These are phyloP conservation scores for Apamea anceps DNA, from an alignment of 2,888 invertebrate species.

Conservation along the genomic window DNA sequence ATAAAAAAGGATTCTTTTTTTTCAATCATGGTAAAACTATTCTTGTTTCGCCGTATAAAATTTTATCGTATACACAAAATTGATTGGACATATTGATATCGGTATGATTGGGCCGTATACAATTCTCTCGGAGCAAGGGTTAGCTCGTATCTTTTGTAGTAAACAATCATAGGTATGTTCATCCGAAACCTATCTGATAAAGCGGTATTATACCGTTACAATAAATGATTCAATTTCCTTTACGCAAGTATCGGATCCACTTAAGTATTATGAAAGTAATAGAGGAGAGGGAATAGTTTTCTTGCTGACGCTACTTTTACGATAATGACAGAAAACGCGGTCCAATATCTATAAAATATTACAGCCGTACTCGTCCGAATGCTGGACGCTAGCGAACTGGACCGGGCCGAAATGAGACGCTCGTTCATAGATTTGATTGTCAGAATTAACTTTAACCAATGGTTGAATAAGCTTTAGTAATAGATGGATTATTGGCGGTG, in stretches of 20 bases:
- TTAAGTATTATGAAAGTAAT: conserved; percentile 90
- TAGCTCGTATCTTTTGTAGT: conserved; percentile 75
- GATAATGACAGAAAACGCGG: conserved; percentile 89
- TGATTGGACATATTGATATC: conserved; percentile 56
- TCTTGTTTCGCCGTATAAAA: conserved; percentile 29
- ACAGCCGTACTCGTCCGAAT: conserved; percentile 72
- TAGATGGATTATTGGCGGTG: conserved; percentile 61
- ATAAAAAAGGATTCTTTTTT: conserved; percentile 15
- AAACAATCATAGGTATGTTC: conserved; percentile 84
- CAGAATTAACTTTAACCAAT: conserved; percentile 81
- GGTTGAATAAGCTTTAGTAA: conserved; percentile 69
- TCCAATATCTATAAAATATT: conserved; percentile 90
- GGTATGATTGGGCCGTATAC: conserved; percentile 48
- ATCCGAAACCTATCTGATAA: conserved; percentile 87
- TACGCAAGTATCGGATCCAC: conserved; percentile 89
- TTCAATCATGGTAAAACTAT: conserved; percentile 36
- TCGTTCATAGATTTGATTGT: conserved; percentile 80
- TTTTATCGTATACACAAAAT: conserved; percentile 51
- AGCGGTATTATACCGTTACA: conserved; percentile 87
- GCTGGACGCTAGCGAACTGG: conserved; percentile 68
- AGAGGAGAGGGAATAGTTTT: conserved; percentile 89
- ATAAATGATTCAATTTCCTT: conserved; percentile 90
- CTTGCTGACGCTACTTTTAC: conserved; percentile 90
- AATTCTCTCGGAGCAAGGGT: conserved; percentile 68
- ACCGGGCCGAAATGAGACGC: conserved; percentile 66